Conservation (phyloP, 1,140 invertebrate species). For the Drosophila lacertosa region DNA sequence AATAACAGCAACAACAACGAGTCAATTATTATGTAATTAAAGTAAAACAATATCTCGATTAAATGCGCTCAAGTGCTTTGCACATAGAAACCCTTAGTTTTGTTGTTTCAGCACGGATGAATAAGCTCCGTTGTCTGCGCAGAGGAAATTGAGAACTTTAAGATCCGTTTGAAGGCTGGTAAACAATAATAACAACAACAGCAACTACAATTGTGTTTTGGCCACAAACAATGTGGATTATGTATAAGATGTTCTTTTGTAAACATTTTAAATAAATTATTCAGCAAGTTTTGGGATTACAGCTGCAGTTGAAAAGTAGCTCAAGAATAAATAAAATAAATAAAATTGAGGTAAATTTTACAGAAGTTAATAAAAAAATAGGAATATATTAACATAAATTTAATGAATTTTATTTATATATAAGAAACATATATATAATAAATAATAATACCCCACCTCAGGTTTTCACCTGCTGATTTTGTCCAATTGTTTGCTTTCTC, state of each 20-base stretch:
- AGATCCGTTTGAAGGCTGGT: conserved; percentile 3
- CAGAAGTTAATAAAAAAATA: too few species aligned
- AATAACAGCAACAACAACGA: conserved; percentile 43
- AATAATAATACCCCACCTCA: neutral
- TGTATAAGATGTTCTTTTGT: neutral
- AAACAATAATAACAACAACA: too few species aligned
- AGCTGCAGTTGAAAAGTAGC: neutral
- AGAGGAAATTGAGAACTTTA: conserved; percentile 7
- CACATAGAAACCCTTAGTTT: conserved; percentile 6
- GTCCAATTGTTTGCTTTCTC: neutral
- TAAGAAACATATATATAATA: too few species aligned
- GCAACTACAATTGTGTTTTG: neutral
- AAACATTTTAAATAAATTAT: conserved; percentile 1
- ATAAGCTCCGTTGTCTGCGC: neutral
- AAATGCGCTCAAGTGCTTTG: conserved; percentile 58
- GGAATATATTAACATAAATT: too few species aligned
- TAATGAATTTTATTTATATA: too few species aligned
- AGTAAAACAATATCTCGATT: conserved; percentile 73
- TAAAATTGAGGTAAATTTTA: too few species aligned
- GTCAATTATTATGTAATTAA: conserved; percentile 82
- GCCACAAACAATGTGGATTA: neutral
- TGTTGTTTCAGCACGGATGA: conserved; percentile 27
- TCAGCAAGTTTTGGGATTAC: neutral
- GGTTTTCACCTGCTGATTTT: neutral
- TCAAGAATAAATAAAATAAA: too few species aligned